Evolutionary conservation across 2,797 vertebrate genomes (phyloP).

Genomic region (Babyrousa celebensis): DNA sequence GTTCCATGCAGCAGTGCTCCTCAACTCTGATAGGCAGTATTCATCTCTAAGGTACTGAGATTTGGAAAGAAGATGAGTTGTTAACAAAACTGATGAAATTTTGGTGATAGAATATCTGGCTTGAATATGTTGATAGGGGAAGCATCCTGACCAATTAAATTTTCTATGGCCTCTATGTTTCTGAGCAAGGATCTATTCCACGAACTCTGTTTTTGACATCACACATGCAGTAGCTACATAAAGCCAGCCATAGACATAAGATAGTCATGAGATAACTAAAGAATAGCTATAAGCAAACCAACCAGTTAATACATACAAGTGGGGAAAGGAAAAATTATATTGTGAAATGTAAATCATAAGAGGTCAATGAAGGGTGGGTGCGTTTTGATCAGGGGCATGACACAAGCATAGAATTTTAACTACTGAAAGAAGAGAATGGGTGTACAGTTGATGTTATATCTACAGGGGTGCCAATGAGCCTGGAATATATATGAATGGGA

Average conservation of each 20-base stretch:
- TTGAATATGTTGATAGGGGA: not conserved
- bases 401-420: not conserved
- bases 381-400: not conserved
- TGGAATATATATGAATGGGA: not conserved
- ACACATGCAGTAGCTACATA: not conserved
- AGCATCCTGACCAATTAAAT: not conserved
- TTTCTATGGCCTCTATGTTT: not conserved
- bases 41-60: not conserved
- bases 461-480: not conserved
- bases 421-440: not conserved
- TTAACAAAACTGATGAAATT: not conserved
- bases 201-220: not conserved
- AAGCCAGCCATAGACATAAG: not conserved
- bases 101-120: not conserved
- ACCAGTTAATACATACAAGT: not conserved
- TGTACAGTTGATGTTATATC: not conserved
- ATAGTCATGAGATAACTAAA: not conserved
- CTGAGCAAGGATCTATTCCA: not conserved
- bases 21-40: not conserved
- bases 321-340: not conserved
- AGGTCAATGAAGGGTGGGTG: not conserved
- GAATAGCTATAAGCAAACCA: not conserved
- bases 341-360: not conserved
- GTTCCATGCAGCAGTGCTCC: not conserved
- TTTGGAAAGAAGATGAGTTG: not conserved